A percentile compares a stretch with the other conserved stretches of the same genome.
These are phyloP conservation scores for Sebastes taczanowskii DNA, from an alignment of 2,797 vertebrate genomes.

Conservation along the genomic window DNA sequence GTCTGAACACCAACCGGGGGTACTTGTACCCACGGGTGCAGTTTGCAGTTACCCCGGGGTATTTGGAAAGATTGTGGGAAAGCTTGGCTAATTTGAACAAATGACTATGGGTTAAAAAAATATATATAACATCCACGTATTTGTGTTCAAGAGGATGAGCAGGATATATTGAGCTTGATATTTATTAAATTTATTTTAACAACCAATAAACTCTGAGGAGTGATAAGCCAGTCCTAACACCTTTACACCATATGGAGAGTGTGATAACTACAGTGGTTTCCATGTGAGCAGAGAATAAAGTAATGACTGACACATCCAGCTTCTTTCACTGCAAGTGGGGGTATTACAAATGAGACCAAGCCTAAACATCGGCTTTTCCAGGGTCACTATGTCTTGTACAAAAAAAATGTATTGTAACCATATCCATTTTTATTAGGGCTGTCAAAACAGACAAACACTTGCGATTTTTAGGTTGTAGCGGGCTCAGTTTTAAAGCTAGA, in stretches of 20 bases:
- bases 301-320: neutral
- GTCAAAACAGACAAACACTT: rapidly evolving
- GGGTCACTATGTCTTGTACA: neutral
- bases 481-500: too few relatives aligned
- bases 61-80: neutral
- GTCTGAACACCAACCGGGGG: neutral
- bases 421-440: neutral
- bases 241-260: neutral
- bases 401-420: neutral
- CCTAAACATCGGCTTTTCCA: neutral
- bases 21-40: constrained; percentile 5
- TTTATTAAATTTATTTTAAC: neutral
- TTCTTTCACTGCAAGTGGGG: neutral
- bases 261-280: neutral
- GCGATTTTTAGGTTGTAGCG: rapidly evolving
- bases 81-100: constrained; percentile 32
- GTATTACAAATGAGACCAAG: neutral
- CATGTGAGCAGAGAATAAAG: neutral
- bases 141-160: neutral
- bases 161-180: neutral
- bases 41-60: neutral
- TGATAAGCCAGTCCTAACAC: neutral
- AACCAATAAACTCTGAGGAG: neutral
- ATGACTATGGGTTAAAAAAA: neutral
- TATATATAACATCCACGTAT: neutral